These are phyloP conservation scores for Microdon myrmicae DNA, from an alignment of 2,888 invertebrate genomes.

Conservation along the genomic window DNA sequence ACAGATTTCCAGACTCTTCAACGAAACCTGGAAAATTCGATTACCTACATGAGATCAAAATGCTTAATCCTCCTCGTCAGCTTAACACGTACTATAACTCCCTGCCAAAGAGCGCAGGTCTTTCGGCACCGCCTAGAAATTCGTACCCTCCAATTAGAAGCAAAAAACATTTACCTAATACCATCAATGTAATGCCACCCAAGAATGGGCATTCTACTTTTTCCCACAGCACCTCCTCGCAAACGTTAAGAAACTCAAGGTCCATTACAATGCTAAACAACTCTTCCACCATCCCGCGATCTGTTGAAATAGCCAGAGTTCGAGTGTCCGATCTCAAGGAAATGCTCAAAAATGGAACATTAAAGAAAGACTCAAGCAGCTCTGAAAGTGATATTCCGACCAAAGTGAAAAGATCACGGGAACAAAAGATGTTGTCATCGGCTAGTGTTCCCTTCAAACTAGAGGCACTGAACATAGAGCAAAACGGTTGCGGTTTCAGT, in stretches of 20 bases:
- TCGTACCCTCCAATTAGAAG: conserved; percentile 73
- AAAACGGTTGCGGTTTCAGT: conserved; percentile 70
- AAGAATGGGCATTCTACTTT: conserved; percentile 6
- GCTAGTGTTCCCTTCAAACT: conserved; percentile 75
- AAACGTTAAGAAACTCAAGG: conserved; percentile 67
- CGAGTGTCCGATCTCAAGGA: conserved; percentile 65
- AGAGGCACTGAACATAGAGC: conserved; percentile 67
- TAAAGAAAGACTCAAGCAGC: conserved; percentile 64
- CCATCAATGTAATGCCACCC: conserved; percentile 24
- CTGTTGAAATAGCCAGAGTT: conserved; percentile 65
- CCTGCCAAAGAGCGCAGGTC: conserved; percentile 68
- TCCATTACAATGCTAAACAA: conserved; percentile 34
- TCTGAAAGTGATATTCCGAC: conserved; percentile 72
- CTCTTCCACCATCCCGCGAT: conserved; percentile 60
- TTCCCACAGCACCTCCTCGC: conserved; percentile 72
- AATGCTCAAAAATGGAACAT: conserved; percentile 62
- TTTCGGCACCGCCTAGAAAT: conserved; percentile 73
- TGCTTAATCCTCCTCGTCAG: conserved; percentile 63
- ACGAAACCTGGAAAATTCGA: conserved; percentile 59
- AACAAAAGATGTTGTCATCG: conserved; percentile 67
- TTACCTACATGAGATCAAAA: conserved; percentile 65
- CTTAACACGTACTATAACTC: conserved; percentile 62
- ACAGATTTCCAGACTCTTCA: conserved; percentile 46
- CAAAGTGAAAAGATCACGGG: conserved; percentile 67
- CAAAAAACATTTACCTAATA: conserved; percentile 61